These are phyloP conservation scores for Holacanthus passer DNA, from an alignment of 2,113 vertebrate species.

Conservation along the genomic window DNA sequence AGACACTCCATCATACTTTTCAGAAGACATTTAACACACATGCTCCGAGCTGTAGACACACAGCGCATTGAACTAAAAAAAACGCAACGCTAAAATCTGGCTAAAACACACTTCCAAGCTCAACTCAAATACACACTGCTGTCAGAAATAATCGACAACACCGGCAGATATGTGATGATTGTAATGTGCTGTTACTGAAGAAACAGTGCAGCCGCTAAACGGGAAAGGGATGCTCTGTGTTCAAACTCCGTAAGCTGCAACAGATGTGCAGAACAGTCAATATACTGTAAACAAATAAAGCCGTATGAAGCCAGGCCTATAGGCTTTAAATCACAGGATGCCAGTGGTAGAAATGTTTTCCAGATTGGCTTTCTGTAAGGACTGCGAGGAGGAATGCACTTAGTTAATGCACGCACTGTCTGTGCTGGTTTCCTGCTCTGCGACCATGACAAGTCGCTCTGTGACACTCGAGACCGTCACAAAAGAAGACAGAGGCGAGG, in stretches of 20 bases:
- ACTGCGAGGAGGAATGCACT: slow-evolving; percentile 20
- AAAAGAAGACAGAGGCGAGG: background rate
- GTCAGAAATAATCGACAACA: slow-evolving; percentile 50
- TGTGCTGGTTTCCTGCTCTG: slow-evolving; percentile 35
- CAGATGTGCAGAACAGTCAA: slow-evolving; percentile 68
- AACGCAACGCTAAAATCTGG: slow-evolving; percentile 38
- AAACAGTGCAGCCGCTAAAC: slow-evolving; percentile 33
- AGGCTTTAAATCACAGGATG: slow-evolving; percentile 36
- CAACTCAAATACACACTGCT: slow-evolving; percentile 32
- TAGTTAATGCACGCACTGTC: slow-evolving; percentile 28
- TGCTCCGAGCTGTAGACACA: background rate
- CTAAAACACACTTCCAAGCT: slow-evolving; percentile 7
- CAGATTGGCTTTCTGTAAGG: slow-evolving; percentile 29
- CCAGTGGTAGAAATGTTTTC: slow-evolving; percentile 42
- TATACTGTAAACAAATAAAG: slow-evolving; percentile 68
- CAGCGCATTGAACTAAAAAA: slow-evolving; percentile 11
- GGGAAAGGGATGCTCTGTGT: slow-evolving; percentile 21
- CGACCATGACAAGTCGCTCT: background rate
- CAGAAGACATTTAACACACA: slow-evolving; percentile 41
- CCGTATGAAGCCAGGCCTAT: slow-evolving; percentile 20
- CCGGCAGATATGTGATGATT: slow-evolving; percentile 17
- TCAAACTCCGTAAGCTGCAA: slow-evolving; percentile 49
- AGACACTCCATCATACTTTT: slow-evolving; percentile 36
- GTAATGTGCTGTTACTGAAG: slow-evolving; percentile 47
- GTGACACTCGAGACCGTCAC: slow-evolving; percentile 21